Conservation (phyloP, 2,888 invertebrate species). For the Mythimna impura region DNA sequence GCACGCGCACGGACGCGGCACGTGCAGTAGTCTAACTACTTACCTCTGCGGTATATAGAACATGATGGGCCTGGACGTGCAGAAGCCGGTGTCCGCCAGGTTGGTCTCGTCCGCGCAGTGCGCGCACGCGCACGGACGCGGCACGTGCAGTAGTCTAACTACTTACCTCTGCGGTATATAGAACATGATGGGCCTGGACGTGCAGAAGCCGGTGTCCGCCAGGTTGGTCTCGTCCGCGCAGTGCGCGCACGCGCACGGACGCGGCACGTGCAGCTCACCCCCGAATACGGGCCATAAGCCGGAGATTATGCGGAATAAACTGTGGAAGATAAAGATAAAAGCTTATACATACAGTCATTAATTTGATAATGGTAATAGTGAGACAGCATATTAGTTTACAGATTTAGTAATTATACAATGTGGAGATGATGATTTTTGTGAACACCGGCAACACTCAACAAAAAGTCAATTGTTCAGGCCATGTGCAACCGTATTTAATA, state of each 20-base stretch:
- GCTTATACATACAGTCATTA: neutral
- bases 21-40: too few relatives aligned
- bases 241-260: constrained; percentile 86
- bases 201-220: constrained; percentile 73
- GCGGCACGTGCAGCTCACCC: constrained; percentile 93
- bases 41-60: constrained; percentile 99
- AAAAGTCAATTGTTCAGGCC: too few relatives aligned
- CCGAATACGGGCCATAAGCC: constrained; percentile 98
- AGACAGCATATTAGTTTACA: too few relatives aligned
- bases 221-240: constrained; percentile 79
- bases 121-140: constrained; percentile 88
- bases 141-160: constrained; percentile 93
- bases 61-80: constrained; percentile 92
- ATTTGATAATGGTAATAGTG: too few relatives aligned
- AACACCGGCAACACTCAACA: too few relatives aligned
- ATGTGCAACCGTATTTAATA: too few relatives aligned
- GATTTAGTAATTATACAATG: too few relatives aligned
- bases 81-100: constrained; percentile 69
- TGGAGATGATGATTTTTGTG: too few relatives aligned
- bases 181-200: constrained; percentile 94
- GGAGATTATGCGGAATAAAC: constrained; percentile 97
- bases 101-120: constrained; percentile 81
- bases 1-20: too few relatives aligned
- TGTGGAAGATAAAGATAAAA: constrained; percentile 66
- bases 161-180: constrained; percentile 96